Percentiles rank a stretch among this genome's conserved stretches.
Conservation (phyloP, 2,113 vertebrate genomes). For the Siniperca chuatsi region DNA sequence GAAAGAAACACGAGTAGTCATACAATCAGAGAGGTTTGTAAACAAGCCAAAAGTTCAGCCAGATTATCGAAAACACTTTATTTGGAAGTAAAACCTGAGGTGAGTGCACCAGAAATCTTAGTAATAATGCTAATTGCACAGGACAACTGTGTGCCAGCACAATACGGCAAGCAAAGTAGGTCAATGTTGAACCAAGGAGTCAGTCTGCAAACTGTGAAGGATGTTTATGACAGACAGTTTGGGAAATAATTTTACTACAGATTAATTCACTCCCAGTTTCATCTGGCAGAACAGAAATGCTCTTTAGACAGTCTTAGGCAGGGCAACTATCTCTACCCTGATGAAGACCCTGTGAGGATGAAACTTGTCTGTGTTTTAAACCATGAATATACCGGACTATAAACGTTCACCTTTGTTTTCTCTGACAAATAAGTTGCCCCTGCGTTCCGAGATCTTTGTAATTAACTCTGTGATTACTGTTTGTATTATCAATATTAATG, state of each 20-base stretch:
- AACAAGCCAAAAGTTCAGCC: neutral
- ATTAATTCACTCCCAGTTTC: neutral
- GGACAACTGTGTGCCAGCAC: neutral
- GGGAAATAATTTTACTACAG: neutral
- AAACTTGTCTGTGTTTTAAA: neutral
- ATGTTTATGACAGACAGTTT: neutral
- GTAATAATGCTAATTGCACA: neutral
- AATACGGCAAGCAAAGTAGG: neutral
- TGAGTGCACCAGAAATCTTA: neutral
- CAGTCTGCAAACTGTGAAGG: neutral
- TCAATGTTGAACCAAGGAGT: neutral
- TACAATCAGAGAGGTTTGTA: neutral
- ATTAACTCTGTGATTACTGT: neutral
- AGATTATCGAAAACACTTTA: neutral
- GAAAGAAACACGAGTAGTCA: neutral
- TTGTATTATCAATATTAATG: too few species aligned
- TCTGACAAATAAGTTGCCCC: too few species aligned
- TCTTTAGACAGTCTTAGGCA: too few species aligned
- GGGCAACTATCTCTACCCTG: too few species aligned
- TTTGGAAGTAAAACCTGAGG: neutral
- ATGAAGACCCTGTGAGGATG: neutral
- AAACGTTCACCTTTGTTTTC: too few species aligned
- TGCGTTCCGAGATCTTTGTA: neutral
- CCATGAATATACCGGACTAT: too few species aligned
- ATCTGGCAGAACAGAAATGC: neutral